A percentile compares a stretch with the other conserved stretches of the same genome.
Conservation (phyloP, 2,888 invertebrate genomes). For the Dermolepida albohirtum region DNA sequence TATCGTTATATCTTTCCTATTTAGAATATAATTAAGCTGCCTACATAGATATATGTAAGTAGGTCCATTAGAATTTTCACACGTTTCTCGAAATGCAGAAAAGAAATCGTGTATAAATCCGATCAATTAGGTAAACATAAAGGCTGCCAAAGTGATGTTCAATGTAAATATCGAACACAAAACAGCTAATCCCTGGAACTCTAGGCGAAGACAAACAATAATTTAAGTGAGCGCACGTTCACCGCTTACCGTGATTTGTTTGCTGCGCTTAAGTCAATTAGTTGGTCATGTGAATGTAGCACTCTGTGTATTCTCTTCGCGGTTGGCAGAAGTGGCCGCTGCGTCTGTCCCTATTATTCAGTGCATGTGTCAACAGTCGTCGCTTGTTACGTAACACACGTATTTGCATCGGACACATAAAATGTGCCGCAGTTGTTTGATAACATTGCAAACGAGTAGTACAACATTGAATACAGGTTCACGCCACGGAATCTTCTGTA, state of each 20-base stretch:
- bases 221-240: constrained; percentile 35
- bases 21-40: too few species aligned
- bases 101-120: neutral
- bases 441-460: constrained; percentile 5
- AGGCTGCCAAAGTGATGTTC: neutral
- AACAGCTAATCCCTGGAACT: constrained; percentile 28
- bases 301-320: constrained; percentile 22
- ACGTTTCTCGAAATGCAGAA: constrained; percentile 3
- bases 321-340: constrained; percentile 52
- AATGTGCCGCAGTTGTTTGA: constrained; percentile 34
- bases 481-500: constrained; percentile 9
- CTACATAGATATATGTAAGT: too few species aligned
- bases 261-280: constrained; percentile 36
- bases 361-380: constrained; percentile 51
- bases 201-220: constrained; percentile 20
- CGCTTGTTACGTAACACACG: constrained; percentile 52
- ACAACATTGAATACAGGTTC: constrained; percentile 30
- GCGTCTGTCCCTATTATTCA: constrained; percentile 47
- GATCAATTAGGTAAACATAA: too few species aligned
- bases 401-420: constrained; percentile 52
- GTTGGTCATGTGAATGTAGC: constrained; percentile 25
- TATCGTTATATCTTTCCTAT: too few species aligned
- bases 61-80: constrained; percentile 10
- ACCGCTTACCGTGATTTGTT: constrained; percentile 32
- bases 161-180: neutral